phyloP scores from a whole-genome alignment of 1,140 invertebrate species.

The Heliconius congener region DNA sequence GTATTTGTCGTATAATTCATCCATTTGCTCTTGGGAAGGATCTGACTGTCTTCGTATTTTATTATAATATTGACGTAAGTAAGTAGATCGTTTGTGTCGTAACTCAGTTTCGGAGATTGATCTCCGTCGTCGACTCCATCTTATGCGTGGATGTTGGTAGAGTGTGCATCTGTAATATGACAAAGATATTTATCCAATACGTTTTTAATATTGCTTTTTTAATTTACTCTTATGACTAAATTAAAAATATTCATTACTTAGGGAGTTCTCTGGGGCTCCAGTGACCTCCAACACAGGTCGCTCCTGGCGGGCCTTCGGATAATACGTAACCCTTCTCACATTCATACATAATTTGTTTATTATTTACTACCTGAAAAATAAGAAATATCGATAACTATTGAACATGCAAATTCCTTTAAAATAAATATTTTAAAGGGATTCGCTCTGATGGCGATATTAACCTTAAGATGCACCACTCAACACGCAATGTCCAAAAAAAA shows the following conservation, averaged over 20 bases:
- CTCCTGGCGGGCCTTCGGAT: constrained; percentile 93
- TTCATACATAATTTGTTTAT: constrained; percentile 98
- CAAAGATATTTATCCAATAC: neutral
- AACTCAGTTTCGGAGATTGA: constrained; percentile 80
- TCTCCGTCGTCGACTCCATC: constrained; percentile 87
- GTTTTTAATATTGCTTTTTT: neutral
- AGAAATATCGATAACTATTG: constrained; percentile 8
- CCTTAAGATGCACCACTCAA: too few species aligned
- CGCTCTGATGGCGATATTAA: too few species aligned
- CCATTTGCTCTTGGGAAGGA: constrained; percentile 58
- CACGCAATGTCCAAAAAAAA: too few species aligned
- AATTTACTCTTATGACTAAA: neutral
- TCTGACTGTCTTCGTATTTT: constrained; percentile 61
- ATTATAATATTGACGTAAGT: constrained; percentile 77
- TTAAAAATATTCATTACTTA: constrained; percentile 76
- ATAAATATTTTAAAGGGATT: neutral
- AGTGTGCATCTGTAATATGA: constrained; percentile 84
- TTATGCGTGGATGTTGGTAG: constrained; percentile 90
- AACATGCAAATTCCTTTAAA: neutral
- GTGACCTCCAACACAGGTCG: constrained; percentile 93
- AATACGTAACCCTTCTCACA: constrained; percentile 95
- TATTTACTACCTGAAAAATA: constrained; percentile 86
- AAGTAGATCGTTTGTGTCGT: constrained; percentile 77
- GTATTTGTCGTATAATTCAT: constrained; percentile 72
- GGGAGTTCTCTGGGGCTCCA: constrained; percentile 92